phyloP scores from a whole-genome alignment of 2,888 invertebrate species.

The Ennomos quercinarius region DNA sequence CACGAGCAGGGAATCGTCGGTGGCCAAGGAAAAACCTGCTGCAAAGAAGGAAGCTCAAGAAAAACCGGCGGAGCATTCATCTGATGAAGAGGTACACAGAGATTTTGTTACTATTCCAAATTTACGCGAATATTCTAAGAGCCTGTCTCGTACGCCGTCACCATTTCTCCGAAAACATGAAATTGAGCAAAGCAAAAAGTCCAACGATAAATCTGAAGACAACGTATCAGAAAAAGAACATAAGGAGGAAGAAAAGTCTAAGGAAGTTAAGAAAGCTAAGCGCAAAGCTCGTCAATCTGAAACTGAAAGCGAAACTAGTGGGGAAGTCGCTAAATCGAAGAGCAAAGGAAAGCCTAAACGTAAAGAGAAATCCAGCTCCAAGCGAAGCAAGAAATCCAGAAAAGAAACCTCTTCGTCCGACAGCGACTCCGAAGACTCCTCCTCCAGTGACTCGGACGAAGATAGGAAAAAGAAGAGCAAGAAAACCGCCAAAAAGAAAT shows the following conservation, averaged over 20 bases:
- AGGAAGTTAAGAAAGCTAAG: constrained; percentile 74
- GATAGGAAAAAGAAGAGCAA: constrained; percentile 82
- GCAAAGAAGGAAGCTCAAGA: constrained; percentile 59
- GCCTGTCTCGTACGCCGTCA: constrained; percentile 94
- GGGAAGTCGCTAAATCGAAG: constrained; percentile 73
- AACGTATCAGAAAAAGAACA: constrained; percentile 79
- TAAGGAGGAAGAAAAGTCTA: constrained; percentile 65
- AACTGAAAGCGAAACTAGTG: constrained; percentile 79
- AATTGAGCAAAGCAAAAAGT: constrained; percentile 78
- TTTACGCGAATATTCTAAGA: constrained; percentile 87
- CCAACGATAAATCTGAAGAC: constrained; percentile 69
- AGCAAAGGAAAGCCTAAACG: constrained; percentile 76
- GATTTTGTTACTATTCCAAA: constrained; percentile 72
- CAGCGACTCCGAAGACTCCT: constrained; percentile 81
- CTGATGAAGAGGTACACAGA: constrained; percentile 75
- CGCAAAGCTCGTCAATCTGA: constrained; percentile 82
- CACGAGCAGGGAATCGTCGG: constrained; percentile 79
- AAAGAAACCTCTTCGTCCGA: constrained; percentile 80
- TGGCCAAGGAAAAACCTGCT: constrained; percentile 67
- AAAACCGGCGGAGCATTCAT: constrained; percentile 64
- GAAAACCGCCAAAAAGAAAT: constrained; percentile 76
- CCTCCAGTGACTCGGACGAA: constrained; percentile 81
- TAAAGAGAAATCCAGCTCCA: constrained; percentile 85
- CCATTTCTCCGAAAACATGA: constrained; percentile 91
- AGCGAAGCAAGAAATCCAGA: constrained; percentile 80